A percentile compares a stretch with the other conserved stretches of the same genome.
Conservation (phyloP, 2,797 vertebrate genomes). For the Distichodus sexfasciatus region DNA sequence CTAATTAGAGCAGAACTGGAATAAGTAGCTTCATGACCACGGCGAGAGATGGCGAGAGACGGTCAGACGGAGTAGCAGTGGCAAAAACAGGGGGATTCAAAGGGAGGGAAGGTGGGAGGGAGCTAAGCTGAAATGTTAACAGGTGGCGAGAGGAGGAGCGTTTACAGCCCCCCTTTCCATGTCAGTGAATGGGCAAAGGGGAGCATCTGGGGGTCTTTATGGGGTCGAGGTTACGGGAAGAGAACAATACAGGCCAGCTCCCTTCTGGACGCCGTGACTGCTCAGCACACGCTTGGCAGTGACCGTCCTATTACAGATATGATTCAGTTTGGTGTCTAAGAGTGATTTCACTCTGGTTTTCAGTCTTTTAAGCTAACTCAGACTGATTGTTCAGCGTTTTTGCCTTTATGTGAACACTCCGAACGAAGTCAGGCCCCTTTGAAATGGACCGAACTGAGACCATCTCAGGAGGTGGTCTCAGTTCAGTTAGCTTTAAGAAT, state of each 20-base stretch:
- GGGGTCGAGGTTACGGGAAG: slow-evolving; percentile 25
- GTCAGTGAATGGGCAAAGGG: slow-evolving; percentile 38
- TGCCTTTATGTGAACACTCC: no score
- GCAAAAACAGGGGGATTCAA: not conserved
- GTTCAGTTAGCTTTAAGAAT: no score
- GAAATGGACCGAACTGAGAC: no score
- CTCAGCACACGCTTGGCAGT: slow-evolving; percentile 51
- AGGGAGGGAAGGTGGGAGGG: slow-evolving; percentile 5
- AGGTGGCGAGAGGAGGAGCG: slow-evolving; percentile 72
- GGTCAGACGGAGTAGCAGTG: not conserved
- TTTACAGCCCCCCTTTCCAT: slow-evolving; percentile 36
- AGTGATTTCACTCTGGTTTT: no score
- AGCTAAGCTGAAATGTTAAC: slow-evolving; percentile 62
- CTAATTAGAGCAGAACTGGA: slow-evolving; percentile 50
- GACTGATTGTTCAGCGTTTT: no score
- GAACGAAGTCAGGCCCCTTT: no score
- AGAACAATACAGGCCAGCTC: slow-evolving; percentile 62
- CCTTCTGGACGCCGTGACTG: not conserved
- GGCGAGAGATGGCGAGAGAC: slow-evolving; percentile 9
- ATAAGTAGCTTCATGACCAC: slow-evolving; percentile 12
- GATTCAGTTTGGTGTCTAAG: no score
- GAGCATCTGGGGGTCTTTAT: slow-evolving; percentile 48
- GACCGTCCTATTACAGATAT: slow-evolving; percentile 16
- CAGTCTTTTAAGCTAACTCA: no score
- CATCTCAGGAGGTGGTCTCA: no score